Conservation (phyloP, 1,140 invertebrate genomes). For the Diplogasteroides magnus region DNA sequence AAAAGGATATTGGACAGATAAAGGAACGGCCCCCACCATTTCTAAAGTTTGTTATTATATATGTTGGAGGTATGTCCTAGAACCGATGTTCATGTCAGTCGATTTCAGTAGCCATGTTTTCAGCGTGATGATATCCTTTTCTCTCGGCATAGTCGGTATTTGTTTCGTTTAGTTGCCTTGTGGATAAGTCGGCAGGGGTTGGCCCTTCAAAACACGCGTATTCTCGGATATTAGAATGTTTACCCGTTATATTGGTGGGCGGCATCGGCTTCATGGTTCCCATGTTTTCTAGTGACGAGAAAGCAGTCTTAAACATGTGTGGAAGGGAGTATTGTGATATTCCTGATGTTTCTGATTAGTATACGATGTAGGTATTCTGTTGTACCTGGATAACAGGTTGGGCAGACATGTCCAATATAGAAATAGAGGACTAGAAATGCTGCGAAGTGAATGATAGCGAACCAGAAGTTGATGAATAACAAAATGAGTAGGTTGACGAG, state of each 20-base stretch:
- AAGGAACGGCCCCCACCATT: too few species aligned
- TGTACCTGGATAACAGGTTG: constrained; percentile 82
- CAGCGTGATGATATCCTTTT: constrained; percentile 76
- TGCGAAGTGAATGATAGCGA: constrained; percentile 74
- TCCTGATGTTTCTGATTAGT: constrained; percentile 29
- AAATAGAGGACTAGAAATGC: constrained; percentile 79
- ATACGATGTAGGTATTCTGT: not conserved
- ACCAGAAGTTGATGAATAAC: constrained; percentile 85
- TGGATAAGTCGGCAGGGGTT: constrained; percentile 70
- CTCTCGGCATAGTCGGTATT: constrained; percentile 86
- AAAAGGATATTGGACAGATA: too few species aligned
- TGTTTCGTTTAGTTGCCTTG: constrained; percentile 82
- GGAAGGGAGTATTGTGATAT: constrained; percentile 51
- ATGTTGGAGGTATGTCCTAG: too few species aligned
- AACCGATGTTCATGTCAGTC: too few species aligned
- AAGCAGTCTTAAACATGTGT: constrained; percentile 64
- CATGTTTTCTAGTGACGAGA: constrained; percentile 26
- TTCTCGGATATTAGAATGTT: not conserved
- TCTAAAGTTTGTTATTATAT: too few species aligned
- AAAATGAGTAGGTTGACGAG: constrained; percentile 80
- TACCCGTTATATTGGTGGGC: not conserved
- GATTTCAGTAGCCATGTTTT: constrained; percentile 37
- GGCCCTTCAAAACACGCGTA: constrained; percentile 34
- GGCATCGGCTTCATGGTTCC: constrained; percentile 12
- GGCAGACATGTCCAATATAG: constrained; percentile 86